Percentiles rank a stretch among this genome's conserved stretches.
phyloP scores from a whole-genome alignment of 1,140 invertebrate species.

The Bradysia coprophila region DNA sequence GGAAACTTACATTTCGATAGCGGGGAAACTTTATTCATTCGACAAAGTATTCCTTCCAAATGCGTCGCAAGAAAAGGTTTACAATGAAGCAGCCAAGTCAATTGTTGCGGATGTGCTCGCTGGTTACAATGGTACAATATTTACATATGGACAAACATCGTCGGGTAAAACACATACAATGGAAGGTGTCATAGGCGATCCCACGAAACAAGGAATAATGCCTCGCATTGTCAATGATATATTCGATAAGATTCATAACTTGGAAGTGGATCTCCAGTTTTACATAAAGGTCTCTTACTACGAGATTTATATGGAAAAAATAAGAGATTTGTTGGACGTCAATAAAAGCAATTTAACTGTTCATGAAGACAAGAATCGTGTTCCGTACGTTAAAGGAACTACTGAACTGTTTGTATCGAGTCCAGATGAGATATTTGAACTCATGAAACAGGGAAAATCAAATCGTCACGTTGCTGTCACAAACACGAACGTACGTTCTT shows the following conservation, averaged over 20 bases:
- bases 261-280: constrained; percentile 99
- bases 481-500: constrained; percentile 69
- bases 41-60: constrained; percentile 98
- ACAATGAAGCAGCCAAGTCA: constrained; percentile 89
- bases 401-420: constrained; percentile 98
- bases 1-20: constrained; percentile 89
- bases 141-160: constrained; percentile 99
- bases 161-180: constrained; percentile 99
- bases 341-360: constrained; percentile 98
- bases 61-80: constrained; percentile 96
- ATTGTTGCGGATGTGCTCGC: constrained; percentile 95
- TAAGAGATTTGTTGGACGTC: constrained; percentile 92
- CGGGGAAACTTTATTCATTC: constrained; percentile 95
- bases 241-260: constrained; percentile 98
- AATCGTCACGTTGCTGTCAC: constrained; percentile 99
- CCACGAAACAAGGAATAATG: constrained; percentile 91
- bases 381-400: constrained; percentile 97
- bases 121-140: constrained; percentile 99
- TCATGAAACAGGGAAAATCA: constrained; percentile 97
- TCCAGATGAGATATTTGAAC: constrained; percentile 98
- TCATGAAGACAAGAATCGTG: constrained; percentile 98
- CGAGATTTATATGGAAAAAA: constrained; percentile 99
- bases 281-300: constrained; percentile 99
- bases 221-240: constrained; percentile 98
- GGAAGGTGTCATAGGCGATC: constrained; percentile 92